Conservation (phyloP, 2,797 vertebrate species). For the Dermochelys coriacea region DNA sequence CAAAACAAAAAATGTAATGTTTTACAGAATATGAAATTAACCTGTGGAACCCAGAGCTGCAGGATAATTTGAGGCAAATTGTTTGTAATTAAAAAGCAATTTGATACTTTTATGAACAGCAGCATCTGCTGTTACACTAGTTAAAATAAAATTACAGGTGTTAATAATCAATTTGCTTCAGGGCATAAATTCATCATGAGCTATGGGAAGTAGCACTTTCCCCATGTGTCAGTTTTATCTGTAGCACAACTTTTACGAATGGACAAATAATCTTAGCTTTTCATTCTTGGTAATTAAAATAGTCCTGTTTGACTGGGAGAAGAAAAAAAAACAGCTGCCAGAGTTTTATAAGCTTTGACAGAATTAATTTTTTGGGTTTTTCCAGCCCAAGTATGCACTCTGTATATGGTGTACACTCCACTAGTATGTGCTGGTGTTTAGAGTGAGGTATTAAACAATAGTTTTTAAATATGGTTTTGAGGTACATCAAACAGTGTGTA, state of each 20-base stretch:
- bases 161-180: slow-evolving; percentile 68
- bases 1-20: not conserved
- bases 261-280: slow-evolving; percentile 22
- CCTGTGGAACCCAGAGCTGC: slow-evolving; percentile 59
- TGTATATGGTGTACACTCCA: not conserved
- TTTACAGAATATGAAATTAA: slow-evolving; percentile 26
- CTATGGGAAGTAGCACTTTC: slow-evolving; percentile 54
- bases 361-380: not conserved
- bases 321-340: slow-evolving; percentile 10
- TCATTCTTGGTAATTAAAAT: slow-evolving; percentile 44
- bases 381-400: not conserved
- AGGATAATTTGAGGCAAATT: slow-evolving; percentile 57
- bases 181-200: slow-evolving; percentile 69
- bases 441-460: not conserved
- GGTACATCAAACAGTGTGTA: slow-evolving; percentile 8
- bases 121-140: slow-evolving; percentile 72
- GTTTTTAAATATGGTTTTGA: not conserved
- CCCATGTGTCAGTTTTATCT: slow-evolving; percentile 59
- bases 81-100: slow-evolving; percentile 69
- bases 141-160: slow-evolving; percentile 74
- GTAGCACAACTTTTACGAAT: slow-evolving; percentile 42
- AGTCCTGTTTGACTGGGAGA: not conserved
- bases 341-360: not conserved
- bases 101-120: slow-evolving; percentile 69
- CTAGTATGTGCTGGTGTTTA: not conserved